Evolutionary conservation across 2,797 vertebrate genomes (phyloP).

Genomic region (Syngnathus rostellatus): DNA sequence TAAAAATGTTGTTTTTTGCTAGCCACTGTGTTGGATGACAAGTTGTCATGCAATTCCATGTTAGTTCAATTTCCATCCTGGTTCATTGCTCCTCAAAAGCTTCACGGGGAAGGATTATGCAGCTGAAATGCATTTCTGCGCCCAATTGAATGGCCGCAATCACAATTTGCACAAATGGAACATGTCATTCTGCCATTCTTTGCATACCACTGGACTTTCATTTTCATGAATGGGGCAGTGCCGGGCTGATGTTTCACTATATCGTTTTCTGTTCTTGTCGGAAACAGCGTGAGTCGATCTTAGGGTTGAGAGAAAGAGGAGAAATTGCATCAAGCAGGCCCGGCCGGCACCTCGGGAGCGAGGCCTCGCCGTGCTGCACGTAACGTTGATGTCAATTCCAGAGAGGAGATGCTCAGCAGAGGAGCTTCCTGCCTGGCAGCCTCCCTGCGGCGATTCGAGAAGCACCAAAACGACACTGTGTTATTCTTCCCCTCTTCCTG

Average conservation of each 20-base stretch:
- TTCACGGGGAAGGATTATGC: not conserved
- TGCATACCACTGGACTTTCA: too few species aligned
- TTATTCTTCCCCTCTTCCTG: slow-evolving; percentile 62
- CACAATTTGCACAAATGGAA: too few species aligned
- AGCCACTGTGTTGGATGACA: not conserved
- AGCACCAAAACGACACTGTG: slow-evolving; percentile 56
- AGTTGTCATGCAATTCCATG: not conserved
- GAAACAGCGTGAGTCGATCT: too few species aligned
- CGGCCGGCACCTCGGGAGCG: slow-evolving; percentile 22
- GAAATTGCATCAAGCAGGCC: not conserved
- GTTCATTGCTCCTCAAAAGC: not conserved
- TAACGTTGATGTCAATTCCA: slow-evolving; percentile 46
- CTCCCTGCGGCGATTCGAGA: slow-evolving; percentile 59
- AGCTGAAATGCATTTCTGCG: too few species aligned
- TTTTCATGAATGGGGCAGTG: too few species aligned
- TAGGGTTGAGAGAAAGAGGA: too few species aligned
- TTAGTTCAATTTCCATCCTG: not conserved
- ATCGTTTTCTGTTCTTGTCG: too few species aligned
- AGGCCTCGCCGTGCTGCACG: slow-evolving; percentile 7
- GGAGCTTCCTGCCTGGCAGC: slow-evolving; percentile 45
- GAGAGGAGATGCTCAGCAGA: slow-evolving; percentile 45
- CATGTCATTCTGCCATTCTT: too few species aligned
- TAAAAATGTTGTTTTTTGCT: not conserved
- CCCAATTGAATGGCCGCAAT: too few species aligned
- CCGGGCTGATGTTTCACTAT: too few species aligned